Evolutionary conservation across 2,888 invertebrate genomes (phyloP).

Genomic region (Frankliniella fusca): DNA sequence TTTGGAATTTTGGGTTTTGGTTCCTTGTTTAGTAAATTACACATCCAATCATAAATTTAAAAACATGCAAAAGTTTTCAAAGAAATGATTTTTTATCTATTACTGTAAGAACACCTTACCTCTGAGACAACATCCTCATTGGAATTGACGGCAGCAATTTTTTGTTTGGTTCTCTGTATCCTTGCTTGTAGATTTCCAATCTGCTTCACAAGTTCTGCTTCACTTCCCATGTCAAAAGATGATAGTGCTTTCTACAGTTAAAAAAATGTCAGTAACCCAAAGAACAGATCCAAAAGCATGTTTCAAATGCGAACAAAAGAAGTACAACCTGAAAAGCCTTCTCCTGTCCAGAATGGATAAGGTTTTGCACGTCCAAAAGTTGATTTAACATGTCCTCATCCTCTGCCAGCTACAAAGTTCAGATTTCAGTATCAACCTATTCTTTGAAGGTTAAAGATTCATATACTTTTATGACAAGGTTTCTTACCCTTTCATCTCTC

Average conservation of each 20-base stretch:
- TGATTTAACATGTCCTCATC: conserved; percentile 83
- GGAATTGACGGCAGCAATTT: conserved; percentile 65
- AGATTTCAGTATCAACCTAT: background rate
- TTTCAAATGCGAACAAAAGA: conserved; percentile 31
- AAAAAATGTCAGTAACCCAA: conserved; percentile 31
- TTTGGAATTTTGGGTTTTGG: conserved; percentile 48
- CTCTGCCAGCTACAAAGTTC: conserved; percentile 60
- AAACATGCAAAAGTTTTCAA: too few species aligned
- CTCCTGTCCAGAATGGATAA: conserved; percentile 70
- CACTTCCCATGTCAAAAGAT: conserved; percentile 68
- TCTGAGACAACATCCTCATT: conserved; percentile 55
- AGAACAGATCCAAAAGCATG: conserved; percentile 3
- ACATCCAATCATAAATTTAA: too few species aligned
- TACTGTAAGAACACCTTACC: too few species aligned
- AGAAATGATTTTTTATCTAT: conserved; percentile 1
- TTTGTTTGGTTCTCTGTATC: conserved; percentile 72
- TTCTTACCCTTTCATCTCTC: conserved; percentile 68
- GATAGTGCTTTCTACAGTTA: conserved; percentile 61
- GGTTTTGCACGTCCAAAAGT: conserved; percentile 68
- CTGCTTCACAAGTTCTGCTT: conserved; percentile 74
- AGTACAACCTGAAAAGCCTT: conserved; percentile 56
- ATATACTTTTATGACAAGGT: background rate
- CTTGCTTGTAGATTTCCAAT: conserved; percentile 64
- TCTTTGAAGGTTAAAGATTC: background rate
- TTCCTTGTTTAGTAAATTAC: conserved; percentile 45